Base-by-base conservation (phyloP, 1,140 invertebrate genomes). In the Neuroterus valhalla region DNA sequence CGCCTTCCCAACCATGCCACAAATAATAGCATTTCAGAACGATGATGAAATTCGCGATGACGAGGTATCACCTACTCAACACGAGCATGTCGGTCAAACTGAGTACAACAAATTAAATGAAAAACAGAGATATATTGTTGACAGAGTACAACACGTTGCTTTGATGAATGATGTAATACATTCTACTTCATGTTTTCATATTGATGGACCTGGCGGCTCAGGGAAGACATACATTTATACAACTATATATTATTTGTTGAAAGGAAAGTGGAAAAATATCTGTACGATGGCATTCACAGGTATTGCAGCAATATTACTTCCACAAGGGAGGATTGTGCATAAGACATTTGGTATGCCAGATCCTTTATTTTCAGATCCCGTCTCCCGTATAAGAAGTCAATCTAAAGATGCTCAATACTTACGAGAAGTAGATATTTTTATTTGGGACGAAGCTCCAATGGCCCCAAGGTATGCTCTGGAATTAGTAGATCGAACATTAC, bases 401-500 rank as follows among this genome's bases (percentile, higher is more conserved):
- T 74, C 76, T 42, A 45, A 44, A 73, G 44, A 71, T 68, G 72
- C 42, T 31, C 8, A 48, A 43, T 43, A 66, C 12, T 71, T 74
- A 62, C 66, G 48, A 74, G 66, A 72, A n/a, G 69, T 62, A 17
- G 31, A 68, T 44, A 48, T 85, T 52, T 79, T 84, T 15, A 75
- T 86, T 55, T 85, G 78, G 78, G 83, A 85, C 70, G 84, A 87
- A 73, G 81, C 81, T 15, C 78, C 80, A 2, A 84, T 84, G 81
- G 45, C 81, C 12, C 78, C 74, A 31, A 26, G 71, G 45, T 73
- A 74, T 46, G 78, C 78, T 14, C 44, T 84, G 17, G 38, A 84
- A 38, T 79, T 73, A 14, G 38, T 81, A 10, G 79, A 84, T 75
- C 31, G 75, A 46, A 74, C 71, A 55, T 67, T 82, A 14, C 38